These are phyloP conservation scores for Phyllopteryx taeniolatus DNA, from an alignment of 2,113 vertebrate genomes.

Conservation along the genomic window DNA sequence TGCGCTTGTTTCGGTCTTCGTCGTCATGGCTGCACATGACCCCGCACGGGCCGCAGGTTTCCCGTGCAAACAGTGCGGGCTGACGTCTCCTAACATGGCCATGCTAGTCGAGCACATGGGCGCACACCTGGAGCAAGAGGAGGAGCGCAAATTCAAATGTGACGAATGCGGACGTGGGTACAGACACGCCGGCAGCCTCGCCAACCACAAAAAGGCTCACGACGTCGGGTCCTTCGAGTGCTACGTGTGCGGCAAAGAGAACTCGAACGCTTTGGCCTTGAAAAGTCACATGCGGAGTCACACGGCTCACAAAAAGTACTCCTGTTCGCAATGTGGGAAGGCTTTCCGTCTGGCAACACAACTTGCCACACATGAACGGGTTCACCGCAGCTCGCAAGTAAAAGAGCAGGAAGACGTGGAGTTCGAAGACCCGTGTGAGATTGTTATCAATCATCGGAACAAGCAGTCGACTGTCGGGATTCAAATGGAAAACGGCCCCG, in stretches of 20 bases:
- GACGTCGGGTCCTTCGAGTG: slow-evolving; percentile 81
- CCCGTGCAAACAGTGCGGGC: slow-evolving; percentile 68
- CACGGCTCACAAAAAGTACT: slow-evolving; percentile 70
- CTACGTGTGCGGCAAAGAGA: slow-evolving; percentile 74
- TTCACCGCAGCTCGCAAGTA: slow-evolving; percentile 57
- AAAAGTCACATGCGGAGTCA: slow-evolving; percentile 77
- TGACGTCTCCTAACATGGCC: slow-evolving; percentile 60
- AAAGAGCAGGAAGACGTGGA: slow-evolving; percentile 39
- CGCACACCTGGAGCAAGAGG: slow-evolving; percentile 56
- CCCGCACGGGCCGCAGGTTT: slow-evolving; percentile 60
- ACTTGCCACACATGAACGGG: slow-evolving; percentile 67
- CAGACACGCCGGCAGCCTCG: slow-evolving; percentile 82
- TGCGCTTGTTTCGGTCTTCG: slow-evolving; percentile 25
- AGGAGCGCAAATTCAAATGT: slow-evolving; percentile 79
- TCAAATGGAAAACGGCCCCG: slow-evolving; percentile 42
- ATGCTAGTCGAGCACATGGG: slow-evolving; percentile 67
- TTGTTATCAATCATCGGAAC: slow-evolving; percentile 41
- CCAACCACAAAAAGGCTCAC: slow-evolving; percentile 83
- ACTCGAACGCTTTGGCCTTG: slow-evolving; percentile 74
- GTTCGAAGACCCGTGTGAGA: slow-evolving; percentile 29
- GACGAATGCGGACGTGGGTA: slow-evolving; percentile 83
- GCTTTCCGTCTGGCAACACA: slow-evolving; percentile 72
- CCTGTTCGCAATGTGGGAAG: slow-evolving; percentile 71
- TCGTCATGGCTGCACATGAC: slow-evolving; percentile 62
- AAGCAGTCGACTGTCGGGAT: slow-evolving; percentile 25